Conservation (phyloP, 2,113 vertebrate genomes). For the Gambusia holbrooki region DNA sequence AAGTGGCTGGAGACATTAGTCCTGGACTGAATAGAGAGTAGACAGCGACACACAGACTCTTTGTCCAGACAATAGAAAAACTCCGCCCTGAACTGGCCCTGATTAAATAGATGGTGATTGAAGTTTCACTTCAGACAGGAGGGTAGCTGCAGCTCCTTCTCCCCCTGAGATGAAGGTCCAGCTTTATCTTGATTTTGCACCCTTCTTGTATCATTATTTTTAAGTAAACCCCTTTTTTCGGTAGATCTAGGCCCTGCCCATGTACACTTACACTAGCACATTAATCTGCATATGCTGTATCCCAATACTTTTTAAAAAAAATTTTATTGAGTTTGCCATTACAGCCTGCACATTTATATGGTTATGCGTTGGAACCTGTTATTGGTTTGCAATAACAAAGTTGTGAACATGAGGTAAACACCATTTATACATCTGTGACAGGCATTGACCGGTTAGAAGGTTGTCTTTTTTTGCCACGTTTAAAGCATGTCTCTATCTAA, state of each 20-base stretch:
- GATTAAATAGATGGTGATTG: constrained; percentile 68
- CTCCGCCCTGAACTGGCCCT: constrained; percentile 44
- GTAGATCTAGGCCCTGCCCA: constrained; percentile 7
- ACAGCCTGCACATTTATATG: background rate
- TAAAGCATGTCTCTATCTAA: constrained; percentile 29
- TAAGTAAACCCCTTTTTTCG: constrained; percentile 27
- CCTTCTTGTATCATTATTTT: constrained; percentile 21
- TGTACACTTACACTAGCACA: constrained; percentile 19
- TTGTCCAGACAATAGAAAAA: constrained; percentile 55
- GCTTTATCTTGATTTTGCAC: constrained; percentile 37
- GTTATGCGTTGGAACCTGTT: background rate
- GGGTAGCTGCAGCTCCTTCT: constrained; percentile 42
- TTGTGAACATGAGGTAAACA: no score
- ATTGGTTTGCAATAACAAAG: background rate
- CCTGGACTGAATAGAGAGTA: constrained; percentile 48
- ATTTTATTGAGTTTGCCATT: background rate
- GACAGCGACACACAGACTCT: constrained; percentile 47
- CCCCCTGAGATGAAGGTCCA: constrained; percentile 28
- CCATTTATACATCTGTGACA: constrained; percentile 1
- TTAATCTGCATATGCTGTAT: background rate
- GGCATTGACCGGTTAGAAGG: constrained; percentile 21
- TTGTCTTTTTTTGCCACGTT: background rate
- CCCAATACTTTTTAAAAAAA: background rate
- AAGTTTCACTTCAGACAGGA: constrained; percentile 60
- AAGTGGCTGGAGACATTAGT: constrained; percentile 59